Evolutionary conservation across 2,113 vertebrate genomes (phyloP), one percentile per base, ranked within the genome.

Genomic region (Urocynchramus pylzowi): DNA sequence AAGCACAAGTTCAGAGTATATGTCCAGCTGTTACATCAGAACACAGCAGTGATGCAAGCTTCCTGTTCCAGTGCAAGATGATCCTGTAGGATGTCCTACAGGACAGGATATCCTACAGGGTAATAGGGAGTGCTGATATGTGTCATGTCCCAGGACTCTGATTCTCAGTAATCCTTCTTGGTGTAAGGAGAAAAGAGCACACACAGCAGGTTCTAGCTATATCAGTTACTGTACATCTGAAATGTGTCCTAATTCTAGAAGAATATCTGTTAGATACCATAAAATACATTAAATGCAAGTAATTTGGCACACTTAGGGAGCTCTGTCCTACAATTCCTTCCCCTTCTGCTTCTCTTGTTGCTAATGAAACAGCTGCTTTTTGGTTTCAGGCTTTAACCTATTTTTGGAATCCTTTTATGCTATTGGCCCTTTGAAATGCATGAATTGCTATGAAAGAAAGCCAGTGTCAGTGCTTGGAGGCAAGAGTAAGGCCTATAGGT

Each of bases 381-480:
- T 65, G 64, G 54, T 93, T 96, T 94, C 82, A 84, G 96, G 95
- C 81, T 92, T 81, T 79, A 84, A 84, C 63, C 63, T 94, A 96
- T 96, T 94, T 96, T 96, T 93, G 96, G 90, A 59, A 60, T 83
- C 53, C 82, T 87, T 95, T 96, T 80, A 92, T 96, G 75, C 90
- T 83, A 2, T 26, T 93, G 91, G 94, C 63, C 67, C 91, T 94
- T 95, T 94, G 94, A 95, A 97, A 91, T 90, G 59, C 59, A 91
- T 54, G 82, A 91, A 69, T 68, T 54, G 70, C 91, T 69, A 28
- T 27, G 53, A 50, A 69, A 89, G 61, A 42, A 95, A 93, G 84
- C 19, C 70, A 15, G 23, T 79, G 57, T 70, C 74, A 73, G 84
- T 82, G 89, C 91, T 87, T 70, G 6, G 78, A 95, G 87, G 94